Conservation (phyloP, 2,888 invertebrate genomes). For the Imbricaverruca yamaguchii region DNA sequence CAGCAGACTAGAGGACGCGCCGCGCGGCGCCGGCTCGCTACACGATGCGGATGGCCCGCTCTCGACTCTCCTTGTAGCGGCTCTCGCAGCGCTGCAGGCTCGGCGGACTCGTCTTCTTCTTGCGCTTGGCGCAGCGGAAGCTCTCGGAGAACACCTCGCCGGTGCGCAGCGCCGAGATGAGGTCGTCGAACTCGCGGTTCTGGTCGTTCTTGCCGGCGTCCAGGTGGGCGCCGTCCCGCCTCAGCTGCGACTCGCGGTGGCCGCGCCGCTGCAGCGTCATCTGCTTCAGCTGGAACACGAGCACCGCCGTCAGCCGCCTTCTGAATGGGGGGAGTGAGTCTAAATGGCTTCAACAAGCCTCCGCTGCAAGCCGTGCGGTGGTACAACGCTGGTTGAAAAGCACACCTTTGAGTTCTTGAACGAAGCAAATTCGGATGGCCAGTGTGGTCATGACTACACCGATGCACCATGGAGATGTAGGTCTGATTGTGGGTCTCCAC, state of each 20-base stretch:
- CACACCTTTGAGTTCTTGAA: too few species aligned
- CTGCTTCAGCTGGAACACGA: slow-evolving; percentile 24
- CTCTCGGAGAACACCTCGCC: slow-evolving; percentile 95
- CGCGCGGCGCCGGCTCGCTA: background rate
- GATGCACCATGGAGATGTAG: too few species aligned
- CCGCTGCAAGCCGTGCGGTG: too few species aligned
- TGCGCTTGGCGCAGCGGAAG: slow-evolving; percentile 81
- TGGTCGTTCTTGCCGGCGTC: slow-evolving; percentile 37
- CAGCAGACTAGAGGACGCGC: slow-evolving; percentile 3
- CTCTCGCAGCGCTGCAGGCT: background rate
- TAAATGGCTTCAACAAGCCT: too few species aligned
- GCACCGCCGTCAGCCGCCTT: too few species aligned
- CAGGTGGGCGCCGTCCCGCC: slow-evolving; percentile 44
- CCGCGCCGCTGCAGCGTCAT: slow-evolving; percentile 23
- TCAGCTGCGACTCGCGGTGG: slow-evolving; percentile 19
- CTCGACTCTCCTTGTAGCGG: slow-evolving; percentile 5
- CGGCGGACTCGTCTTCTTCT: slow-evolving; percentile 37
- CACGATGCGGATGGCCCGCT: slow-evolving; percentile 12
- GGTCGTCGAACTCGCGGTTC: slow-evolving; percentile 90
- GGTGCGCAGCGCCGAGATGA: slow-evolving; percentile 86
- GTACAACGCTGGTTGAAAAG: too few species aligned
- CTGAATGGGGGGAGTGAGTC: too few species aligned
- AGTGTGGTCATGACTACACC: too few species aligned
- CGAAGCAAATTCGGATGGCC: too few species aligned
- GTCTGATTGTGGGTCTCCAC: too few species aligned